Conservation (phyloP, 2,888 invertebrate species). For the Orthosia gracilis region DNA sequence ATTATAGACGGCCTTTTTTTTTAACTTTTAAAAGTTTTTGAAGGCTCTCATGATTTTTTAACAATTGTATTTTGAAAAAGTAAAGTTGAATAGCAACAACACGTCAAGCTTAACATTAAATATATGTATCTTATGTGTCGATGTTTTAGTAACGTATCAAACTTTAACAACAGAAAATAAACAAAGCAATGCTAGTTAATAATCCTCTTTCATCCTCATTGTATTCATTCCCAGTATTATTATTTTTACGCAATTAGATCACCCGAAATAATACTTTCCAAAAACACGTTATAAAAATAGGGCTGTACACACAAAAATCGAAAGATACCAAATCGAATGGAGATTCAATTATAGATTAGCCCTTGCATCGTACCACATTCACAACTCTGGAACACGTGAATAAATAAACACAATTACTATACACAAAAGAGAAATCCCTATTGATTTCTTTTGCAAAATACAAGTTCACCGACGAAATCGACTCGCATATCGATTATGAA, state of each 20-base stretch:
- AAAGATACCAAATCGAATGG: constrained; percentile 87
- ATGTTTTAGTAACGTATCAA: not conserved
- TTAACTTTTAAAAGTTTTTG: constrained; percentile 25
- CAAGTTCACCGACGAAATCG: constrained; percentile 78
- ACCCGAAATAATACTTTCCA: constrained; percentile 35
- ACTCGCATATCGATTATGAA: constrained; percentile 78
- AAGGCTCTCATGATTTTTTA: not conserved
- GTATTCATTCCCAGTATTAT: constrained; percentile 19
- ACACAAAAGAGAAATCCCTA: constrained; percentile 88
- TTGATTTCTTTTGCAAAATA: constrained; percentile 85
- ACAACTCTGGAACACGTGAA: constrained; percentile 89
- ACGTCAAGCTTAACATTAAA: not conserved
- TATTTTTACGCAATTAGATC: constrained; percentile 41
- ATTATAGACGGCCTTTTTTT: constrained; percentile 18
- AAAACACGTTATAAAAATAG: constrained; percentile 66
- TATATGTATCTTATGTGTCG: not conserved
- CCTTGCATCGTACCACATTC: constrained; percentile 86
- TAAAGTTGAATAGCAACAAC: not conserved
- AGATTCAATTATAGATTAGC: constrained; percentile 91
- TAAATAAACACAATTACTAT: constrained; percentile 90
- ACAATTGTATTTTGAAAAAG: not conserved
- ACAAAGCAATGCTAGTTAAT: not conserved
- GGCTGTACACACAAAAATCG: constrained; percentile 79
- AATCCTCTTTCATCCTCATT: constrained; percentile 2
- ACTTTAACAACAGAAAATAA: not conserved